phyloP scores from a whole-genome alignment of 2,113 vertebrate species.

The Oryzias melastigma region DNA sequence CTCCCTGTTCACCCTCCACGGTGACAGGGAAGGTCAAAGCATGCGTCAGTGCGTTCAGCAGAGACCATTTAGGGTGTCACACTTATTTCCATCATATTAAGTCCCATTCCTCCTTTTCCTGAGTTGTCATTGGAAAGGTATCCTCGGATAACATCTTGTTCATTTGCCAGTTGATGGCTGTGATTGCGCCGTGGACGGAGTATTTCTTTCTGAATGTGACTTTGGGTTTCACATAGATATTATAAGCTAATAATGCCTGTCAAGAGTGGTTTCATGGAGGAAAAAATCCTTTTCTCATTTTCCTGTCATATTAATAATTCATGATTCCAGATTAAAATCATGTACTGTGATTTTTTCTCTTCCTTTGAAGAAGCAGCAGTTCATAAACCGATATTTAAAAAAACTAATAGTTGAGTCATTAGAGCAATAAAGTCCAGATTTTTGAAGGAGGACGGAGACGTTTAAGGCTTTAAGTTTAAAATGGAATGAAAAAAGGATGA shows the following conservation, averaged over 20 bases:
- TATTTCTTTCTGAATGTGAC: slow-evolving; percentile 69
- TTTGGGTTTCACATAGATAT: slow-evolving; percentile 60
- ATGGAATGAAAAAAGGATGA: no score
- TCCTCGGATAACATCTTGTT: slow-evolving; percentile 68
- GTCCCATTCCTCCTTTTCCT: slow-evolving; percentile 57
- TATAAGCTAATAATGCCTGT: slow-evolving; percentile 43
- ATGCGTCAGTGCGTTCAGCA: slow-evolving; percentile 49
- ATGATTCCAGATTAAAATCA: slow-evolving; percentile 38
- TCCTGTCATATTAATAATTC: slow-evolving; percentile 56
- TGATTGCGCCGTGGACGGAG: slow-evolving; percentile 53
- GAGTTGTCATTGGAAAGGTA: slow-evolving; percentile 57
- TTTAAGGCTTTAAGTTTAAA: no score
- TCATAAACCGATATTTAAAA: slow-evolving; percentile 2
- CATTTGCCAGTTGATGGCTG: slow-evolving; percentile 65
- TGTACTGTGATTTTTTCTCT: slow-evolving; percentile 19
- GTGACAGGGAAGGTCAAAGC: slow-evolving; percentile 70
- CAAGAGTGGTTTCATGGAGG: slow-evolving; percentile 34
- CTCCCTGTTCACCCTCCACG: slow-evolving; percentile 65
- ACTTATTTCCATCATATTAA: slow-evolving; percentile 77
- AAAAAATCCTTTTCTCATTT: slow-evolving; percentile 46
- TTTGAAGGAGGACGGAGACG: neutral
- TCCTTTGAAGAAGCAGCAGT: slow-evolving; percentile 13
- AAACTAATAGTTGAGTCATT: slow-evolving; percentile 1
- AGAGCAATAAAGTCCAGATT: neutral
- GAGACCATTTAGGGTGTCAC: slow-evolving; percentile 68